Evolutionary conservation across 2,888 invertebrate genomes (phyloP).

Genomic region (Nymphalis polychloros): DNA sequence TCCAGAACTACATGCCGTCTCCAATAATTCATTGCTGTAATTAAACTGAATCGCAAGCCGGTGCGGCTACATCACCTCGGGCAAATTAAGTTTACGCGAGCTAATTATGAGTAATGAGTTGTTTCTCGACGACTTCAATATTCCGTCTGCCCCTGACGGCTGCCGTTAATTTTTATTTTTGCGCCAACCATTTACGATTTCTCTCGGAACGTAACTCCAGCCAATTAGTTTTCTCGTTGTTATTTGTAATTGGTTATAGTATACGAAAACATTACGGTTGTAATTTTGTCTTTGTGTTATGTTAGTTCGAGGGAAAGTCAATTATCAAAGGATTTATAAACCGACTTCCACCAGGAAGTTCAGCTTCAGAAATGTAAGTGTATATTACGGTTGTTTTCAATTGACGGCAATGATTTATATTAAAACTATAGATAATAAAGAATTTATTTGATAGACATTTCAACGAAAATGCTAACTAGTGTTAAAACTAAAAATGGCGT

Average conservation of each 20-base stretch:
- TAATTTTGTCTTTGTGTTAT: slow-evolving; percentile 28
- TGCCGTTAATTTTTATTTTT: slow-evolving; percentile 54
- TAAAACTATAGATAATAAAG: background rate
- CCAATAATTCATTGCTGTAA: slow-evolving; percentile 43
- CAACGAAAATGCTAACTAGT: background rate
- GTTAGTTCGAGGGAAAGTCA: slow-evolving; percentile 18
- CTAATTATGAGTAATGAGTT: slow-evolving; percentile 74
- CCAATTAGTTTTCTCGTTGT: slow-evolving; percentile 47
- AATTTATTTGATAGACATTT: background rate
- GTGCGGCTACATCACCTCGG: slow-evolving; percentile 45
- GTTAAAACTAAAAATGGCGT: background rate
- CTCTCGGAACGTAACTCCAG: slow-evolving; percentile 40
- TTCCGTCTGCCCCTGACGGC: slow-evolving; percentile 49
- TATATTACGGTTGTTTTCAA: background rate
- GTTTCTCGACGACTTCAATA: slow-evolving; percentile 56
- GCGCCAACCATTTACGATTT: slow-evolving; percentile 41
- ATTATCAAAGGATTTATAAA: slow-evolving; percentile 31
- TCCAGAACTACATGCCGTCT: slow-evolving; percentile 33
- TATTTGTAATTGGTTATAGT: slow-evolving; percentile 41
- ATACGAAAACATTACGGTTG: slow-evolving; percentile 30
- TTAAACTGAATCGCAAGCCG: slow-evolving; percentile 49
- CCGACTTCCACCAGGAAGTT: slow-evolving; percentile 3
- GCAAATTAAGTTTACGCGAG: slow-evolving; percentile 64
- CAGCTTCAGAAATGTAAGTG: slow-evolving; percentile 17
- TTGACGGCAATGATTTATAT: background rate